phyloP scores from a whole-genome alignment of 2,797 vertebrate species.

The Microctenopoma lineatum region DNA sequence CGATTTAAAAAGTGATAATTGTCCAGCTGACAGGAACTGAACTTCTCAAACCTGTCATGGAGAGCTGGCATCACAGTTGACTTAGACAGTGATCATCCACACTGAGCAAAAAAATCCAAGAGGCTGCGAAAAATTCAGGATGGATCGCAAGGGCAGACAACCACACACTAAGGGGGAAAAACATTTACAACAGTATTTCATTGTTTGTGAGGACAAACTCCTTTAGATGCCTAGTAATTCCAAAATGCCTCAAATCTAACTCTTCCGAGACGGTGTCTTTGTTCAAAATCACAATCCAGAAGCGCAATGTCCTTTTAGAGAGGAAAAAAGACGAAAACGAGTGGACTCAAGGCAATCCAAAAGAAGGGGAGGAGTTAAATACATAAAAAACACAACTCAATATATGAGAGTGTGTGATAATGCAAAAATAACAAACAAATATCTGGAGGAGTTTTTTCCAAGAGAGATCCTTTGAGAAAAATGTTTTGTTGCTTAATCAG shows the following conservation, averaged over 20 bases:
- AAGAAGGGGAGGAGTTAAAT: conserved; percentile 62
- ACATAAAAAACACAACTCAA: conserved; percentile 68
- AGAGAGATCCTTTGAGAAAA: conserved; percentile 72
- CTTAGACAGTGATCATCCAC: conserved; percentile 36
- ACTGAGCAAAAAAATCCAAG: conserved; percentile 35
- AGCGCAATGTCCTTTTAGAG: conserved; percentile 48
- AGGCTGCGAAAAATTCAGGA: conserved; percentile 46
- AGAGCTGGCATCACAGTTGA: conserved; percentile 19
- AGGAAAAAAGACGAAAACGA: conserved; percentile 28
- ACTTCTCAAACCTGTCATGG: conserved; percentile 37
- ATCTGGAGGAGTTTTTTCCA: conserved; percentile 65
- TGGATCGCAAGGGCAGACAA: conserved; percentile 45
- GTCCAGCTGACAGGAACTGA: conserved; percentile 53
- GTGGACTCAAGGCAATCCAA: conserved; percentile 56
- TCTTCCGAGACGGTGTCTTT: conserved; percentile 70
- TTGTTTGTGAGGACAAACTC: conserved; percentile 35
- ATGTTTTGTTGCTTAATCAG: conserved; percentile 63
- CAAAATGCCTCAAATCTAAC: conserved; percentile 54
- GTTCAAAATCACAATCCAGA: conserved; percentile 64
- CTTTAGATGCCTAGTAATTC: conserved; percentile 47
- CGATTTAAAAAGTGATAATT: conserved; percentile 70
- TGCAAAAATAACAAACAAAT: conserved; percentile 60
- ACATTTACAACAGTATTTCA: conserved; percentile 54
- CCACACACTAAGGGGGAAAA: conserved; percentile 25
- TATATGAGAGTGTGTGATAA: conserved; percentile 66